phyloP scores from a whole-genome alignment of 2,113 vertebrate genomes.

The Zapus hudsonius region DNA sequence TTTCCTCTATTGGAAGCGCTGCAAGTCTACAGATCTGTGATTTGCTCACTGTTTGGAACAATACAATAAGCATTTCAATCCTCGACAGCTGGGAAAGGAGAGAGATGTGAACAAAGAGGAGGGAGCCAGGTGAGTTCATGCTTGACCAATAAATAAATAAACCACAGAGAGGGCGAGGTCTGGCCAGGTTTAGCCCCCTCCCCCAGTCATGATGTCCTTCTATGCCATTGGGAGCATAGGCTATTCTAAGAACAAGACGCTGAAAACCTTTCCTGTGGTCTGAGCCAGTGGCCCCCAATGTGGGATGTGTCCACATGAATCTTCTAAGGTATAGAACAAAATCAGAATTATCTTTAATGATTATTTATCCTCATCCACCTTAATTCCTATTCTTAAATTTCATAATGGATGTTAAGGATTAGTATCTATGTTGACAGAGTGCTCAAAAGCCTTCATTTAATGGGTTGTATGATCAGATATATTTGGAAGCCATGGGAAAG shows the following conservation, averaged over 20 bases:
- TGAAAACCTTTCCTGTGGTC: neutral
- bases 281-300: neutral
- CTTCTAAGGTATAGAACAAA: neutral
- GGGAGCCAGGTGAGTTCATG: slow-evolving; percentile 19
- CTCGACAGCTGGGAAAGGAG: slow-evolving; percentile 53
- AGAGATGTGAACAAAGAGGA: neutral
- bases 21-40: slow-evolving; percentile 11
- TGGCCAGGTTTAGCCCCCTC: neutral
- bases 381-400: neutral
- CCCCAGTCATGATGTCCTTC: neutral
- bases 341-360: neutral
- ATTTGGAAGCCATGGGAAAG: neutral
- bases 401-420: neutral
- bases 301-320: neutral
- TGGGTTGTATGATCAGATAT: neutral
- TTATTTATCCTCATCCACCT: neutral
- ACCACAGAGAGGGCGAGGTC: neutral
- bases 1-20: slow-evolving; percentile 48
- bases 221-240: rapidly evolving
- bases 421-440: slow-evolving; percentile 5
- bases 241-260: neutral
- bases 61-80: neutral
- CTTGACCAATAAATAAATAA: slow-evolving; percentile 56
- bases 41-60: neutral
- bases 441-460: neutral